phyloP scores from a whole-genome alignment of 2,113 vertebrate species.

The Caracal caracal region DNA sequence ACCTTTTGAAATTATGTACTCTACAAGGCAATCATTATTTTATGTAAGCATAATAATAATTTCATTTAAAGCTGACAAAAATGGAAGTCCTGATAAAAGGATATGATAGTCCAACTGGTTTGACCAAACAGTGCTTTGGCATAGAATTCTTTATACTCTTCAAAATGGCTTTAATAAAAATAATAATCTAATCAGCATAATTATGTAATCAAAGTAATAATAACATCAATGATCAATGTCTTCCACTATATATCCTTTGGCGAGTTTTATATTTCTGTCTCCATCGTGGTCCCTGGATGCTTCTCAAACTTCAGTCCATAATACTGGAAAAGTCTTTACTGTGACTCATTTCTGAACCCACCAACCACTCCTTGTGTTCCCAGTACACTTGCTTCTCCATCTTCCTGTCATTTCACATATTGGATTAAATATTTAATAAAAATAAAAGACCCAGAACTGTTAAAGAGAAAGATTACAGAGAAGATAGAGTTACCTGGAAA shows the following conservation, averaged over 20 bases:
- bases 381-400: not conserved
- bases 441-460: not conserved
- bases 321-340: not conserved
- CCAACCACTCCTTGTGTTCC: not conserved
- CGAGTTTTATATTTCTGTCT: not conserved
- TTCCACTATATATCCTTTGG: not conserved
- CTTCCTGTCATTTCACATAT: not conserved
- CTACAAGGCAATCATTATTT: not conserved
- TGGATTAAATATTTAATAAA: not conserved
- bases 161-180: conserved; percentile 40
- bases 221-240: not conserved
- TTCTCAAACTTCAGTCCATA: not conserved
- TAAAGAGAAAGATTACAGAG: not conserved
- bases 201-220: not conserved
- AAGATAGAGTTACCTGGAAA: not conserved
- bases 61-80: not conserved
- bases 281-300: not conserved
- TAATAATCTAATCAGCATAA: not conserved
- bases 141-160: not conserved
- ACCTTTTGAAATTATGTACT: conserved; percentile 3
- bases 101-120: not conserved
- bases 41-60: not conserved
- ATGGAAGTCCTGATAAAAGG: not conserved
- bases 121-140: not conserved
- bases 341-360: not conserved